These are phyloP conservation scores for Eupithecia dodoneata DNA, from an alignment of 2,888 invertebrate species.

Conservation along the genomic window DNA sequence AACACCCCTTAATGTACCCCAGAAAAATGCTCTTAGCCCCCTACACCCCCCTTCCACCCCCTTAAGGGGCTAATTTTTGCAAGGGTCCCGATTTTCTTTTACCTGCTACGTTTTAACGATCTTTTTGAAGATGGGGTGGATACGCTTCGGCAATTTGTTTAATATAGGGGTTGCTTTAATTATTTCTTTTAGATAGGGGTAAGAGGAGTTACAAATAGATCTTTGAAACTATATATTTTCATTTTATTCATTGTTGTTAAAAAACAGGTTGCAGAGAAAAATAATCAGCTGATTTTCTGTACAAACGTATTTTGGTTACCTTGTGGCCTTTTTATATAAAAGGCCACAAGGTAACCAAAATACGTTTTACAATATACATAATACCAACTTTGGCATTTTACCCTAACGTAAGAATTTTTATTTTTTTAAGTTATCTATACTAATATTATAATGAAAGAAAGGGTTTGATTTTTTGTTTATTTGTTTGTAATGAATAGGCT, in stretches of 20 bases:
- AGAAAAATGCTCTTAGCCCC: conserved; percentile 69
- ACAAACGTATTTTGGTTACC: no score
- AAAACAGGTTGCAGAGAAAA: background rate
- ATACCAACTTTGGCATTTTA: no score
- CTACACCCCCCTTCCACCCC: conserved; percentile 47
- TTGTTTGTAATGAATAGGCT: no score
- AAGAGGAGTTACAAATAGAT: background rate
- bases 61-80: conserved; percentile 71
- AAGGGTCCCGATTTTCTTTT: conserved; percentile 75
- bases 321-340: no score
- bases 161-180: conserved; percentile 37
- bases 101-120: conserved; percentile 60
- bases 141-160: conserved; percentile 56
- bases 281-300: no score
- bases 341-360: no score
- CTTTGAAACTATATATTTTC: background rate
- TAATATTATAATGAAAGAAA: no score
- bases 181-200: conserved; percentile 40
- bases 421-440: no score
- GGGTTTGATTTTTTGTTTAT: no score
- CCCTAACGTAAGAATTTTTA: no score
- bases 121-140: conserved; percentile 65
- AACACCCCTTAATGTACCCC: conserved; percentile 60
- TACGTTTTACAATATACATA: no score
- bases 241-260: background rate